A percentile compares a stretch with the other conserved stretches of the same genome.
These are phyloP conservation scores for Itoplectis maculator DNA, from an alignment of 2,888 invertebrate genomes.

Conservation along the genomic window DNA sequence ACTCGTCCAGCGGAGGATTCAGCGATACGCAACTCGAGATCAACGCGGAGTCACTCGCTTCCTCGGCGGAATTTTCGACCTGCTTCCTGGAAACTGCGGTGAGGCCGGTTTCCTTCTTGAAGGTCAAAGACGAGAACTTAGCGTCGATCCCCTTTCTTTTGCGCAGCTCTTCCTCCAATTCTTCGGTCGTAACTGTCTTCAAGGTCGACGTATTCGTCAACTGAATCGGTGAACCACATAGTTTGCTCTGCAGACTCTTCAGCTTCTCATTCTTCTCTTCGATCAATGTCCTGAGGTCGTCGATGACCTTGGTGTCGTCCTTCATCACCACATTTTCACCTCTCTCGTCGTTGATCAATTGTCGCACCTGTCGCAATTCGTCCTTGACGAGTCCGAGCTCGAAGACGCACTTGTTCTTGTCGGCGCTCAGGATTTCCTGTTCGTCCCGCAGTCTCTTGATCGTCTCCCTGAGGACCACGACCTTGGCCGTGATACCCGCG, in stretches of 20 bases:
- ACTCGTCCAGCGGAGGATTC: slow-evolving; percentile 16
- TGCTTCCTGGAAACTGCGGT: slow-evolving; percentile 35
- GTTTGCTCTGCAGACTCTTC: slow-evolving; percentile 33
- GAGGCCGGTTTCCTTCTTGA: slow-evolving; percentile 37
- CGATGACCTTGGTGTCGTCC: slow-evolving; percentile 36
- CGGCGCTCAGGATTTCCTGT: slow-evolving; percentile 68
- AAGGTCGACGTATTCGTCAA: slow-evolving; percentile 19
- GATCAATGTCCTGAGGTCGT: slow-evolving; percentile 66
- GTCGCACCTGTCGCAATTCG: slow-evolving; percentile 70
- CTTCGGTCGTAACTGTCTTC: slow-evolving; percentile 42
- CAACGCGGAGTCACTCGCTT: slow-evolving; percentile 7
- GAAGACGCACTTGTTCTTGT: slow-evolving; percentile 74
- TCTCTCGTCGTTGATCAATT: slow-evolving; percentile 56
- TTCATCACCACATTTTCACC: slow-evolving; percentile 45
- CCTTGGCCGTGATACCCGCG: slow-evolving; percentile 67
- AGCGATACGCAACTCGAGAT: slow-evolving; percentile 38
- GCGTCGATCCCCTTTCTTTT: slow-evolving; percentile 51
- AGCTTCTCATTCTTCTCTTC: slow-evolving; percentile 60
- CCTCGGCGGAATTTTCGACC: slow-evolving; percentile 56
- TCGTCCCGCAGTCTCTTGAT: slow-evolving; percentile 71
- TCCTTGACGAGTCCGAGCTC: slow-evolving; percentile 70
- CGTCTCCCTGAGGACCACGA: slow-evolving; percentile 68
- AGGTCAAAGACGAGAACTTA: slow-evolving; percentile 58
- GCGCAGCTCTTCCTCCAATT: slow-evolving; percentile 63
- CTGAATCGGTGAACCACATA: slow-evolving; percentile 37